Base-by-base conservation (phyloP, 2,113 vertebrate species). In the Todiramphus chloris region DNA sequence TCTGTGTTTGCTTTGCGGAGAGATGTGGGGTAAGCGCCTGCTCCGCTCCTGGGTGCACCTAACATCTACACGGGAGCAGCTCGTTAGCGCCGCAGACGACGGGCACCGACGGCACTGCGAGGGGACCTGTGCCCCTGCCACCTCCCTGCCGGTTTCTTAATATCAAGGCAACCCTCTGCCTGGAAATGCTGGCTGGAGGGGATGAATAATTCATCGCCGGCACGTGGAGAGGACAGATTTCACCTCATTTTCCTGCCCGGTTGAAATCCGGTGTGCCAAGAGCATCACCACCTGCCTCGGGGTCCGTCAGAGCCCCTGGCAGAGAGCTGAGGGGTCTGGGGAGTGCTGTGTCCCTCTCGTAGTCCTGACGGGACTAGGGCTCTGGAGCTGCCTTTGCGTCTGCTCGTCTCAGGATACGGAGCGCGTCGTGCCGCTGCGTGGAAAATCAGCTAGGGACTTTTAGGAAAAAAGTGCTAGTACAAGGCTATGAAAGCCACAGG, bases 371-470 rank as follows among this genome's bases (percentile, higher is more conserved):
- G 69, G 37, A 14, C 35, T 16, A 3, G 31, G n/a, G 55, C 4
- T 81, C 27, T 1, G 4, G 23, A 0, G 2, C 9, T 28, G 31
- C 23, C 44, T 53, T 56, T 19, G 60, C 6, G 4, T 72, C 78
- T 46, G 18, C 44, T 39, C 23, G 0, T 30, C 24, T 66, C 18
- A 2, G 41, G 23, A 10, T 2, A 16, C 0, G 1, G 80, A 89
- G 37, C 1, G 1, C 0, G 0, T 60, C 4, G 2, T 58, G 50
- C 33, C 0, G 0, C 60, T 59, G 50, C 1, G 6, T 25, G 56
- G 25, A 50, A 35, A 91, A 63, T 30, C 20, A 90, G 43, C 37
- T 13, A 37, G 1, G 12, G 41, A 28, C 53, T 51, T 7, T 2
- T 9, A 69, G 25, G 50, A 31, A 5, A 25, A 20, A 41, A 27